Evolutionary conservation across 2,113 vertebrate genomes (phyloP).

Genomic region (Ictalurus furcatus): DNA sequence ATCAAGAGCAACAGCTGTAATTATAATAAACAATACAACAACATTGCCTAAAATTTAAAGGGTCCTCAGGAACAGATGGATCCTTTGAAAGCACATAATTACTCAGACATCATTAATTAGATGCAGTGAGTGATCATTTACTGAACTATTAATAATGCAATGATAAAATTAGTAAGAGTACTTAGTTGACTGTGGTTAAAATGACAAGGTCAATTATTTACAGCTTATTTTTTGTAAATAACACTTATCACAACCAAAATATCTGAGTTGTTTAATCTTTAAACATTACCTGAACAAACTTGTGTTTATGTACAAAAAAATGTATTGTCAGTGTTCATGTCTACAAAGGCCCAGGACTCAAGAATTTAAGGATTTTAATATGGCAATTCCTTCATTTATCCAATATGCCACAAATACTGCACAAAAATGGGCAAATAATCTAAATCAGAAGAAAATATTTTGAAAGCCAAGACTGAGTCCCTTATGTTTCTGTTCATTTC

Average conservation of each 20-base stretch:
- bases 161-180: background rate
- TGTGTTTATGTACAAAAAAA: background rate
- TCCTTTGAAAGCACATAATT: background rate
- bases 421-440: background rate
- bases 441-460: background rate
- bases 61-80: background rate
- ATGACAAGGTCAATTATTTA: background rate
- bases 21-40: slow-evolving; percentile 30
- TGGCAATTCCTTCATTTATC: background rate
- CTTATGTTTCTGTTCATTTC: background rate
- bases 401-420: background rate
- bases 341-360: background rate
- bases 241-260: background rate
- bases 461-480: too few species aligned
- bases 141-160: background rate
- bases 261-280: background rate
- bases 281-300: background rate
- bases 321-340: background rate
- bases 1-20: slow-evolving; percentile 68
- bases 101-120: background rate
- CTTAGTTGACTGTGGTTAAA: background rate
- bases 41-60: background rate
- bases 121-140: background rate
- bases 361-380: background rate
- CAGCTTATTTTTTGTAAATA: background rate